Conservation (phyloP, 2,888 invertebrate genomes). For the Unio delphinus region DNA sequence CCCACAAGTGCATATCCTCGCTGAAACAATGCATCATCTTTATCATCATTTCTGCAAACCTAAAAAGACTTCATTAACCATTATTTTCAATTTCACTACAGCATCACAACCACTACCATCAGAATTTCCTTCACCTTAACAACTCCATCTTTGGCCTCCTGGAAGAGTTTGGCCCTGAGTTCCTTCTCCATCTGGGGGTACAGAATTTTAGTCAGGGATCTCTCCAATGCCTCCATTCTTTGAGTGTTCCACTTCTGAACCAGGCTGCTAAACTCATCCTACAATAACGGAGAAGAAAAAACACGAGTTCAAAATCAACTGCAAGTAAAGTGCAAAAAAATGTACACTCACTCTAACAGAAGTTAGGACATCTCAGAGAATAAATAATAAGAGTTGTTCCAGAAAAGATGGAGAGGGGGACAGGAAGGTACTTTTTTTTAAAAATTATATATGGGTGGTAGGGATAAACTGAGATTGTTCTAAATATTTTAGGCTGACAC, state of each 20-base stretch:
- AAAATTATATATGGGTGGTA: no score
- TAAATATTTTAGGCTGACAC: no score
- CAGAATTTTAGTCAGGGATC: constrained; percentile 89
- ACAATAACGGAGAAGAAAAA: constrained; percentile 2
- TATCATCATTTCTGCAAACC: no score
- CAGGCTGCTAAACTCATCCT: constrained; percentile 88
- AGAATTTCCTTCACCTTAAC: constrained; percentile 57
- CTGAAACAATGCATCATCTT: no score
- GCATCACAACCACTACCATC: not conserved
- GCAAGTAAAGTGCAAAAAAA: not conserved
- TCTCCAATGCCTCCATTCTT: constrained; percentile 88
- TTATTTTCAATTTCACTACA: no score
- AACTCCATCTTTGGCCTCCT: constrained; percentile 82
- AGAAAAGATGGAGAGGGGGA: no score
- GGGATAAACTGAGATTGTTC: no score
- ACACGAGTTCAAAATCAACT: not conserved
- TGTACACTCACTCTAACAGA: not conserved
- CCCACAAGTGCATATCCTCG: no score
- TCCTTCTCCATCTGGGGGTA: constrained; percentile 92
- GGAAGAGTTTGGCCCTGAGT: constrained; percentile 82
- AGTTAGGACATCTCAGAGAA: not conserved
- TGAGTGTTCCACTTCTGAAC: constrained; percentile 94
- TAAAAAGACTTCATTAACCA: no score
- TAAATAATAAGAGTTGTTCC: not conserved
- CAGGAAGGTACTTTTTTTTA: no score